Conservation (phyloP, 2,888 invertebrate genomes). For the Drosophila pegasa region DNA sequence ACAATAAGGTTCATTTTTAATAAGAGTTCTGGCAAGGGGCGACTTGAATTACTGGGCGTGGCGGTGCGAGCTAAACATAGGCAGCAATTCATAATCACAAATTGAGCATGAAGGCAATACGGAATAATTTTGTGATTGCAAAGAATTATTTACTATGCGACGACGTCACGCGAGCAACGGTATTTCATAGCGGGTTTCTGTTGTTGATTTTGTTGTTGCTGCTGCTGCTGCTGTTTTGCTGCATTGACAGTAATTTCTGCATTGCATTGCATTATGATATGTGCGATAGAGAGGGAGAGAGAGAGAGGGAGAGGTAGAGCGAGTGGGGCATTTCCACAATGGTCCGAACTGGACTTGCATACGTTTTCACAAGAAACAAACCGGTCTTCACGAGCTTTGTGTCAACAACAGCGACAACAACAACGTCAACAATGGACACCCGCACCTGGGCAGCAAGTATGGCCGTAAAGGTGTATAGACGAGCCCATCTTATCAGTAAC, state of each 20-base stretch:
- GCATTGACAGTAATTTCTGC: constrained; percentile 27
- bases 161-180: constrained; percentile 63
- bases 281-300: constrained; percentile 1
- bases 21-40: background rate
- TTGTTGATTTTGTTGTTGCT: constrained; percentile 4
- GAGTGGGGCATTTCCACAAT: constrained; percentile 30
- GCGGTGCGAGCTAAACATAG: constrained; percentile 25
- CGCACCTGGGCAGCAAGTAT: constrained; percentile 46
- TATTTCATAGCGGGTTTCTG: constrained; percentile 41
- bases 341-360: constrained; percentile 44
- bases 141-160: constrained; percentile 49
- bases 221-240: constrained; percentile 20
- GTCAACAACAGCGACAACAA: background rate
- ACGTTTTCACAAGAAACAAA: constrained; percentile 44
- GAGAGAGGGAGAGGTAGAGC: background rate
- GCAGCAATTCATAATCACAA: constrained; percentile 57
- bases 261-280: constrained; percentile 21
- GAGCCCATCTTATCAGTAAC: constrained; percentile 62
- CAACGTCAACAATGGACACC: constrained; percentile 47
- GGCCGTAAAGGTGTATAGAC: constrained; percentile 25
- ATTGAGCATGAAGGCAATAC: constrained; percentile 49
- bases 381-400: constrained; percentile 45
- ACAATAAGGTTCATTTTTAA: constrained; percentile 34
- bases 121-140: constrained; percentile 50
- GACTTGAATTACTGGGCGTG: background rate